These are phyloP conservation scores for Danio jaintianensis DNA, from an alignment of 2,797 vertebrate species.

Conservation along the genomic window DNA sequence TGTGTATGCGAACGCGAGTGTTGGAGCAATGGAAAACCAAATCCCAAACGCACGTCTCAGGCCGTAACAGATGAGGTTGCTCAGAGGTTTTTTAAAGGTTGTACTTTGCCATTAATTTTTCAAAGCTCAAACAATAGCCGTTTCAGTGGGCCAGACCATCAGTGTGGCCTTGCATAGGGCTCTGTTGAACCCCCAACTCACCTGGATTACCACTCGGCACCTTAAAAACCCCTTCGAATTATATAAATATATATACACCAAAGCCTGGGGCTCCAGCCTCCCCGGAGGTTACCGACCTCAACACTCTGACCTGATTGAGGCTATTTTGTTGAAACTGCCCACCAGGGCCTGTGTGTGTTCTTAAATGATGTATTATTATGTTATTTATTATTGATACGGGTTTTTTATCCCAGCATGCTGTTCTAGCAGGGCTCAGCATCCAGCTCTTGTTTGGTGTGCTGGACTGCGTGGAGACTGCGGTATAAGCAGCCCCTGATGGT, in stretches of 20 bases:
- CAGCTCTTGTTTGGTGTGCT: slow-evolving; percentile 79
- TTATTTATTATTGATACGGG: slow-evolving; percentile 80
- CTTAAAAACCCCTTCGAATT: slow-evolving; percentile 36
- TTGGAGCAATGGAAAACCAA: slow-evolving; percentile 44
- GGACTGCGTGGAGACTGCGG: slow-evolving; percentile 72
- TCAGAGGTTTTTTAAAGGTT: slow-evolving; percentile 82
- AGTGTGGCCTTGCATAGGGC: slow-evolving; percentile 40
- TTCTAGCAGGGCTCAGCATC: slow-evolving; percentile 70
- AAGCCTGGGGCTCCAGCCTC: slow-evolving; percentile 17
- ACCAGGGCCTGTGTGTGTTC: slow-evolving; percentile 76
- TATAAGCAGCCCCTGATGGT: slow-evolving; percentile 68
- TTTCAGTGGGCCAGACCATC: slow-evolving; percentile 51
- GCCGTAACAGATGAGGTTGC: slow-evolving; percentile 78
- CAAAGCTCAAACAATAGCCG: slow-evolving; percentile 71
- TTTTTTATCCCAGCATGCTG: slow-evolving; percentile 58
- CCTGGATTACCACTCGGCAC: slow-evolving; percentile 46
- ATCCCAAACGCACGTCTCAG: slow-evolving; percentile 25
- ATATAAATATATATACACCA: slow-evolving; percentile 14
- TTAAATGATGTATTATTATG: slow-evolving; percentile 79
- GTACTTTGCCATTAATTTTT: slow-evolving; percentile 78
- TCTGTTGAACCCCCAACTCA: slow-evolving; percentile 25
- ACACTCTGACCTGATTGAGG: slow-evolving; percentile 74
- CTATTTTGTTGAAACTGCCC: slow-evolving; percentile 83
- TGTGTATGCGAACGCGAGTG: slow-evolving; percentile 60
- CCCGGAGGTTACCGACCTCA: slow-evolving; percentile 18